Percentiles rank a stretch among this genome's conserved stretches.
phyloP scores from a whole-genome alignment of 2,797 vertebrate genomes.

The Gadopsis bispinosus region DNA sequence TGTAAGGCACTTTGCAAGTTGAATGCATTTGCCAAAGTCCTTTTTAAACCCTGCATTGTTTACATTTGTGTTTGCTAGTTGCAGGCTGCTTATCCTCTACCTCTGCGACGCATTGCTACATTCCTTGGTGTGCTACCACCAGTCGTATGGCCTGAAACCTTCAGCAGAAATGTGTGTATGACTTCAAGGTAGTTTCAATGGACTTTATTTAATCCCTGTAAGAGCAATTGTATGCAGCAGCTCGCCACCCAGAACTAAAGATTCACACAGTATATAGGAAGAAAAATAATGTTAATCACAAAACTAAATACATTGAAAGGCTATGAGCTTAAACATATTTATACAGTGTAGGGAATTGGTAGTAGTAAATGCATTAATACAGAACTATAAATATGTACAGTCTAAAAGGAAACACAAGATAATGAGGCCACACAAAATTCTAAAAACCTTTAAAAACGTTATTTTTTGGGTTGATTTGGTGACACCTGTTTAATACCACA shows the following conservation, averaged over 20 bases:
- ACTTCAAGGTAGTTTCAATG: background rate
- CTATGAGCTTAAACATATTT: background rate
- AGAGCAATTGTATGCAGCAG: background rate
- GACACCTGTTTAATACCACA: background rate
- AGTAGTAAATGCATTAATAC: background rate
- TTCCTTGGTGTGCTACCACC: background rate
- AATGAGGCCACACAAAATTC: background rate
- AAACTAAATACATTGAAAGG: background rate
- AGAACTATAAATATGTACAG: background rate
- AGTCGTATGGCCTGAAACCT: background rate
- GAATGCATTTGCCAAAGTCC: no score
- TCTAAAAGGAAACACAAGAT: background rate
- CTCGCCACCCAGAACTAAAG: background rate
- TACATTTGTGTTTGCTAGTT: background rate
- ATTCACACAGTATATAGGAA: background rate
- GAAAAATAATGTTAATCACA: background rate
- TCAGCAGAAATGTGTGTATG: background rate
- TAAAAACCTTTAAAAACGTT: background rate
- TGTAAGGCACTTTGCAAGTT: no score
- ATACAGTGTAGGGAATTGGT: background rate
- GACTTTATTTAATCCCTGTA: background rate
- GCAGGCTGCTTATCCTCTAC: no score
- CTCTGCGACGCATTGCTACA: background rate
- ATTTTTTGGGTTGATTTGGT: background rate
- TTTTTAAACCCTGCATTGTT: background rate